Percentiles rank a stretch among this genome's conserved stretches.
Conservation (phyloP, 2,888 invertebrate genomes). For the Scaptomyza parva region DNA sequence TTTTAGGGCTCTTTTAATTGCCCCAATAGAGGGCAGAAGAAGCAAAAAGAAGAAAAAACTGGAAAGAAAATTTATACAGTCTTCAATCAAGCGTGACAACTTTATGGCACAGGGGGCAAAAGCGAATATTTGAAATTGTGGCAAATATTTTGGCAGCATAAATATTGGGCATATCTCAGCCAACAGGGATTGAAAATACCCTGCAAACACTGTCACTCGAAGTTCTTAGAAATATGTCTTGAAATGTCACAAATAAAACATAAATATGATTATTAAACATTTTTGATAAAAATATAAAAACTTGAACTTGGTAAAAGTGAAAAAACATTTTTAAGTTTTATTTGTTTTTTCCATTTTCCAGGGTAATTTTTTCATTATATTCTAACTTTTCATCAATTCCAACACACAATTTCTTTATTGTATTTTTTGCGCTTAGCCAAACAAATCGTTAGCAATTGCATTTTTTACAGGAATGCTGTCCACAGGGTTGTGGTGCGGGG, state of each 20-base stretch:
- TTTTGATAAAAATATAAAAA: neutral
- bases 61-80: constrained; percentile 61
- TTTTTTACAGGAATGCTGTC: neutral
- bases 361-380: neutral
- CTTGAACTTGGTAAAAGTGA: too few relatives aligned
- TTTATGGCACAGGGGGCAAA: constrained; percentile 49
- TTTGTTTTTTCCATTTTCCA: neutral
- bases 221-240: neutral
- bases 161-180: constrained; percentile 54
- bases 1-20: constrained; percentile 71
- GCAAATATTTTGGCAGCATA: constrained; percentile 67
- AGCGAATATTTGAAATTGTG: constrained; percentile 53
- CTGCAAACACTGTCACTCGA: neutral
- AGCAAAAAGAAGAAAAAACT: constrained; percentile 7
- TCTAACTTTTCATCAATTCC: neutral
- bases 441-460: constrained; percentile 73
- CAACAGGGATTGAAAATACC: constrained; percentile 8
- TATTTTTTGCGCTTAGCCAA: constrained; percentile 57
- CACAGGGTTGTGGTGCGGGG: neutral
- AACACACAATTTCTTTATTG: constrained; percentile 31
- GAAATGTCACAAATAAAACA: too few relatives aligned
- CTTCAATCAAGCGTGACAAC: constrained; percentile 70
- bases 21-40: constrained; percentile 37
- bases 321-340: too few relatives aligned
- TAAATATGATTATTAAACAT: neutral